These are phyloP conservation scores for Drosophila mettleri DNA, from an alignment of 2,888 invertebrate genomes.

Conservation along the genomic window DNA sequence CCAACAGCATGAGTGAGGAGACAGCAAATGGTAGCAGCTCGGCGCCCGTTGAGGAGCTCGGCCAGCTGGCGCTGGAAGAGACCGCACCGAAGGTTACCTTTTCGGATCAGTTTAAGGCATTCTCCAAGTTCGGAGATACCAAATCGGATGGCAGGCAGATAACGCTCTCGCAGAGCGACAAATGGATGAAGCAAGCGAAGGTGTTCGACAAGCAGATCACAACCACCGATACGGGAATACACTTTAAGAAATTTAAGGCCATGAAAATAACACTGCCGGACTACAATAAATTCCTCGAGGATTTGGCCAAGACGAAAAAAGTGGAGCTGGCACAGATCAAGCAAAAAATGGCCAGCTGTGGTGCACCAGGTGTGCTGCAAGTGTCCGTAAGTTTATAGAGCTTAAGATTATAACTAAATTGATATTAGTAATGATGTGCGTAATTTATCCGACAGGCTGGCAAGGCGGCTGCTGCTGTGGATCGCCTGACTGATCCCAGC, in stretches of 20 bases:
- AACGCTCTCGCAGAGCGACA: constrained; percentile 95
- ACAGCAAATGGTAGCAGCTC: constrained; percentile 73
- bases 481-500: constrained; percentile 92
- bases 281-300: constrained; percentile 94
- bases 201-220: constrained; percentile 94
- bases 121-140: constrained; percentile 94
- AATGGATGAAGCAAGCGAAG: constrained; percentile 97
- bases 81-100: constrained; percentile 85
- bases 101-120: constrained; percentile 91
- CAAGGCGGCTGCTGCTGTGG: constrained; percentile 85
- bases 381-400: constrained; percentile 69
- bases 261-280: constrained; percentile 91
- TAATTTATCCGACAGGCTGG: constrained; percentile 75
- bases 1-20: constrained; percentile 75
- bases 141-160: constrained; percentile 94
- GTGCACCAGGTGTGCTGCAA: constrained; percentile 89
- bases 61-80: constrained; percentile 83
- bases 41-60: constrained; percentile 82
- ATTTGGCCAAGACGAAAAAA: constrained; percentile 93
- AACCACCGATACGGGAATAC: constrained; percentile 95
- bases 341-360: constrained; percentile 91
- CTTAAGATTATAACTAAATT: background rate
- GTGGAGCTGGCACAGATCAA: constrained; percentile 92
- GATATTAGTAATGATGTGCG: too few relatives aligned
- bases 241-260: constrained; percentile 94